Conservation (phyloP, 2,888 invertebrate genomes). For the Petrolisthes manimaculis region DNA sequence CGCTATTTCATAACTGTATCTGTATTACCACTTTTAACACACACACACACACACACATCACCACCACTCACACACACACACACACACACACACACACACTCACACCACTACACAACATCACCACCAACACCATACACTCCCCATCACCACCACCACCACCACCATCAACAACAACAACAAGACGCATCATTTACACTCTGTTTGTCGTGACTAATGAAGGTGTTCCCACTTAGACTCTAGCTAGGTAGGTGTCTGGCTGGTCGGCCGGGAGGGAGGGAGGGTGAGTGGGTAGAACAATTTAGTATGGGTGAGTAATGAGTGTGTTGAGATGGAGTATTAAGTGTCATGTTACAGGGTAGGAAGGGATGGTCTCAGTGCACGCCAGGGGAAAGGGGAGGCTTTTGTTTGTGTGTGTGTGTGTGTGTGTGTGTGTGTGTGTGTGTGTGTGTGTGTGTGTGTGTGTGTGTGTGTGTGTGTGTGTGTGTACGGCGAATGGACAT, state of each 20-base stretch:
- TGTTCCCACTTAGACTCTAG: not conserved
- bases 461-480: conserved; percentile 22
- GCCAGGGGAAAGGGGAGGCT: not conserved
- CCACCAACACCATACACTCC: not conserved
- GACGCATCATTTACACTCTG: not conserved
- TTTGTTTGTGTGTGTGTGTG: not conserved
- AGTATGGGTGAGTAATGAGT: not conserved
- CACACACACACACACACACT: not conserved
- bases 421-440: not conserved
- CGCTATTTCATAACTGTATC: not conserved
- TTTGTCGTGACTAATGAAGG: too few species aligned
- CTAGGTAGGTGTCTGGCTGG: too few species aligned
- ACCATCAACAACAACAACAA: not conserved
- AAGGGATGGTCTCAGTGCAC: not conserved
- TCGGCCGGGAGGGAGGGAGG: not conserved
- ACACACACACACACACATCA: not conserved
- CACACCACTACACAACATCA: not conserved
- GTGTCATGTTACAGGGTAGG: not conserved
- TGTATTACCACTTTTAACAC: not conserved
- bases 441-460: conserved; percentile 1
- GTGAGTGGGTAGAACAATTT: not conserved
- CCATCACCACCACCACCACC: conserved; percentile 13
- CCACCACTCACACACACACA: not conserved
- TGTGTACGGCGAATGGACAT: conserved; percentile 6
- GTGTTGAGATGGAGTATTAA: not conserved